These are phyloP conservation scores for Cephonodes hylas DNA, from an alignment of 2,888 invertebrate species.

Conservation along the genomic window DNA sequence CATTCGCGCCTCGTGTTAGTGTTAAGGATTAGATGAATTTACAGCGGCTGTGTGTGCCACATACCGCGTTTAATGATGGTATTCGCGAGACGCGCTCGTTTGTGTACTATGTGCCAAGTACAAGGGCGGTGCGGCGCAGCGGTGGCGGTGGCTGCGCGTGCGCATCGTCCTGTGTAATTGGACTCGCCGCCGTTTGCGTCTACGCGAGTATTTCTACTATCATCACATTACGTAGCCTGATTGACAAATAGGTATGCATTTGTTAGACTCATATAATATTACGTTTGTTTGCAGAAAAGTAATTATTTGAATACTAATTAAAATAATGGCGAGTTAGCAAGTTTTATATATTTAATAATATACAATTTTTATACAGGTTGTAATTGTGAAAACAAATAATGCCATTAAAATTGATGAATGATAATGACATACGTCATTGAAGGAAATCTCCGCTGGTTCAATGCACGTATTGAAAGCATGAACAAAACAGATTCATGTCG, in stretches of 20 bases:
- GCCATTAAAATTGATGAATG: not conserved
- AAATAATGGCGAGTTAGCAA: too few species aligned
- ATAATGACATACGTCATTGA: not conserved
- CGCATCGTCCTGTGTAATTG: conserved; percentile 45
- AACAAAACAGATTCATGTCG: conserved; percentile 24
- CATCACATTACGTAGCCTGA: conserved; percentile 24
- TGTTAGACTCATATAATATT: too few species aligned
- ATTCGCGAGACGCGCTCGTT: not conserved
- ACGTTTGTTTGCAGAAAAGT: too few species aligned
- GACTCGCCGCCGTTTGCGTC: conserved; percentile 31
- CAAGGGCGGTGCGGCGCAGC: conserved; percentile 36
- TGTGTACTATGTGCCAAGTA: conserved; percentile 42
- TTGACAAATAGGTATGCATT: conserved; percentile 23
- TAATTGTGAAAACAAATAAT: not conserved
- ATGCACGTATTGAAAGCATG: not conserved
- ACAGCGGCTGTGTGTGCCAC: conserved; percentile 4
- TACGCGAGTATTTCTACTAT: conserved; percentile 25
- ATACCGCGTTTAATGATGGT: not conserved
- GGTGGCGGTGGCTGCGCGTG: conserved; percentile 31
- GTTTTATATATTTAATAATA: too few species aligned
- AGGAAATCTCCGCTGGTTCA: not conserved
- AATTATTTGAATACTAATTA: too few species aligned
- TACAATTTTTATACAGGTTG: too few species aligned
- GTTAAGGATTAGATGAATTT: conserved; percentile 35
- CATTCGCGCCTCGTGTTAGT: not conserved